Percentiles rank a stretch among this genome's conserved stretches.
Conservation (phyloP, 2,888 invertebrate species). For the Tortrix viridana region DNA sequence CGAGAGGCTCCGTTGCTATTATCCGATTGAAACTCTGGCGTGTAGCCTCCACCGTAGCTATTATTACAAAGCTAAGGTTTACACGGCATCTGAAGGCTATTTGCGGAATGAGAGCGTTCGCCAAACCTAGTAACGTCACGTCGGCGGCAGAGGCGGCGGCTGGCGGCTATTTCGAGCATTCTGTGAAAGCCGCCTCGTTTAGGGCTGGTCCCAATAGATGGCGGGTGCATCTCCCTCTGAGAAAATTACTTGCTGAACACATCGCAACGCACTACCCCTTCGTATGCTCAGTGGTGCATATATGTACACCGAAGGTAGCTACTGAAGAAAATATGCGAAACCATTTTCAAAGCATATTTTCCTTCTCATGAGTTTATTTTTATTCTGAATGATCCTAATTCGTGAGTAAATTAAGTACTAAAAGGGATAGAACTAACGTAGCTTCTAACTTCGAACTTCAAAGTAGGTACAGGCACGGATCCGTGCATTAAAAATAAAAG, state of each 20-base stretch:
- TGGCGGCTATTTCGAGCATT: conserved; percentile 62
- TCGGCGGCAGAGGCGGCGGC: conserved; percentile 44
- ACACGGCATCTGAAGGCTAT: conserved; percentile 39
- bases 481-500: no score
- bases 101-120: conserved; percentile 49
- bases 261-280: background rate
- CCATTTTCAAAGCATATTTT: no score
- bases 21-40: conserved; percentile 64
- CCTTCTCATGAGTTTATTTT: no score
- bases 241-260: background rate
- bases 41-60: conserved; percentile 48
- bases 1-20: conserved; percentile 65
- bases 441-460: no score
- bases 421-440: no score
- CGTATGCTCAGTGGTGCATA: background rate
- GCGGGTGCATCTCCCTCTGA: conserved; percentile 50
- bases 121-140: conserved; percentile 41
- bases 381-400: no score
- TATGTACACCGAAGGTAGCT: no score
- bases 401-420: no score
- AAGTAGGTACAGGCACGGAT: no score
- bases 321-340: no score
- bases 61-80: conserved; percentile 55
- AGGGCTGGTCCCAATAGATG: conserved; percentile 56
- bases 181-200: conserved; percentile 44